Base-by-base conservation (phyloP, 2,113 vertebrate genomes). In the Reinhardtius hippoglossoides region DNA sequence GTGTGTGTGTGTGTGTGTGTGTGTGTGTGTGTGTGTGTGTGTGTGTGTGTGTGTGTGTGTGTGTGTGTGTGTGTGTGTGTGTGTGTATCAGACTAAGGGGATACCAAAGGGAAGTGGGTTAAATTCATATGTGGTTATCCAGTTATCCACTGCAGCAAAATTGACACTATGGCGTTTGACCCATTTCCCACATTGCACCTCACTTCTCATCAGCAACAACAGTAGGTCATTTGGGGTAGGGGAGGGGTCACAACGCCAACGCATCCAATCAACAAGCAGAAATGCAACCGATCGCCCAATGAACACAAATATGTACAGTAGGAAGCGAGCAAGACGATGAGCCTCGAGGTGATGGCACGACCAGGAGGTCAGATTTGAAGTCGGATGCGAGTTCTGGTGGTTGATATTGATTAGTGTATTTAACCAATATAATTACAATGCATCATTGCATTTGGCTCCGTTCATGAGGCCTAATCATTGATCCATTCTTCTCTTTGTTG, bases 181-280 rank as follows among this genome's bases (percentile, higher is more conserved):
- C 85, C 76, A 89, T 57, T 91, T 91, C 84, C 67, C 67, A 76
- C 59, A 83, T 54, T 26, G 73, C 67, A 87, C 62, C 80, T 78
- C 83, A 61, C 1, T 80, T 78, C 62, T 64, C 86, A 78, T 78
- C 48, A 83, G 31, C 63, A 58, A 27, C 26, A 56, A 55, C 80
- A 83, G 78, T 69, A 44, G 83, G 78, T 86, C 82, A 66, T 52
- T 72, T 16, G 23, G 48, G 16, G 60, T 31, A 31, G 15, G 40
- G 62, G 20, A 1, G 48, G 16, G 23, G 13, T 1, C 2, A 4
- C 59, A 13, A 59, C 35, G 46, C 31, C 55, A 66, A 73, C 69
- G 1, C 44, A 20, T 44, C 85, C 81, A 79, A 88, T 79, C 70
- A 71, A 63, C 50, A 58, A 73, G 58, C 60, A 66, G 48, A 77